A percentile compares a stretch with the other conserved stretches of the same genome.
These are phyloP conservation scores for Monomorium pharaonis DNA, from an alignment of 1,140 invertebrate species.

Conservation along the genomic window DNA sequence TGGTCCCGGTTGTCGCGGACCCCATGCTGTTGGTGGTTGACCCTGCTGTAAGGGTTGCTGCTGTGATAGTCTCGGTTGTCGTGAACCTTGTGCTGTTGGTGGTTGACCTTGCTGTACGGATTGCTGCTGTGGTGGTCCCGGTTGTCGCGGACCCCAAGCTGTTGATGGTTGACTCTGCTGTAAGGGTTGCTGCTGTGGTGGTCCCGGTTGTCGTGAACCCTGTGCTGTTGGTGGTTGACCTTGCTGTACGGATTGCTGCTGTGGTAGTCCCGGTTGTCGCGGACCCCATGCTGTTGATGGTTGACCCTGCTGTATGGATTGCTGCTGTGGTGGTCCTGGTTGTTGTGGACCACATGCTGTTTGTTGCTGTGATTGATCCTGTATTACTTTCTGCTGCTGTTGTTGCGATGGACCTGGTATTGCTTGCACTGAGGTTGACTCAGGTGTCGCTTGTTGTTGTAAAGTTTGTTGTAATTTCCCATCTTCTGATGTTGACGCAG, in stretches of 20 bases:
- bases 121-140: not conserved
- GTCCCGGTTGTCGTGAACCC: not conserved
- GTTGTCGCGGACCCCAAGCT: not conserved
- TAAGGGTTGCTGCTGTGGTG: not conserved
- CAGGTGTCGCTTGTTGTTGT: too few species aligned
- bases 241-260: too few species aligned
- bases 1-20: not conserved
- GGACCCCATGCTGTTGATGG: not conserved
- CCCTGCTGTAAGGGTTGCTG: not conserved
- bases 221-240: too few species aligned
- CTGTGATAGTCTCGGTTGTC: not conserved
- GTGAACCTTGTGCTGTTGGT: not conserved
- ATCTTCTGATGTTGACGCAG: not conserved
- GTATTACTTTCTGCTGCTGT: too few species aligned
- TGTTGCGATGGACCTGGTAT: too few species aligned
- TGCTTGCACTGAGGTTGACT: too few species aligned
- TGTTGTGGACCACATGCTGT: too few species aligned
- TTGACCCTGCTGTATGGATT: not conserved
- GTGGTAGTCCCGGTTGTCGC: not conserved
- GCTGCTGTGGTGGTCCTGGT: not conserved
- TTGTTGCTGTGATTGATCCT: not conserved
- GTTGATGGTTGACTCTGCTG: not conserved
- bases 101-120: too few species aligned
- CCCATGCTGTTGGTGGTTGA: not conserved
- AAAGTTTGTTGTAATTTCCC: too few species aligned